Evolutionary conservation across 2,113 vertebrate species (phyloP).

Genomic region (Ginglymostoma cirratum): DNA sequence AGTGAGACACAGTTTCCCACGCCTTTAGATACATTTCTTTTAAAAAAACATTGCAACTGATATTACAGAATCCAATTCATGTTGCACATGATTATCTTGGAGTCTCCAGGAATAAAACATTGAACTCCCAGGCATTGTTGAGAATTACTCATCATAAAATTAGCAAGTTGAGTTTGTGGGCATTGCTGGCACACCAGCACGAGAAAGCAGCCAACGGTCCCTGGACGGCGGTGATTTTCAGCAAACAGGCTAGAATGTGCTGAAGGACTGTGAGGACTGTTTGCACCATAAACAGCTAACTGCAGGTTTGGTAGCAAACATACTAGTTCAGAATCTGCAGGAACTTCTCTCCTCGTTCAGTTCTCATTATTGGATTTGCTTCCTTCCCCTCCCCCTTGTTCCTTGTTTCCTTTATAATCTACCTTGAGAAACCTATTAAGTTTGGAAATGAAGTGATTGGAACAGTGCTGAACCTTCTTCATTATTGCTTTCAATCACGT

Average conservation of each 20-base stretch:
- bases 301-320: background rate
- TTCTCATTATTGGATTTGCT: background rate
- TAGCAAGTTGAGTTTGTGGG: background rate
- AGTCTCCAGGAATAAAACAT: background rate
- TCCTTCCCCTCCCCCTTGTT: background rate
- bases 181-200: background rate
- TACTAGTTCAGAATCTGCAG: too few relatives aligned
- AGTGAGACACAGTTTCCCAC: too few relatives aligned
- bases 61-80: background rate
- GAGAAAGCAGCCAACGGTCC: background rate
- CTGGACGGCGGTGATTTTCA: background rate
- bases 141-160: background rate
- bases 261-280: background rate
- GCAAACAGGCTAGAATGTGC: background rate
- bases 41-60: too few relatives aligned
- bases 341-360: too few relatives aligned
- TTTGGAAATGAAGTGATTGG: background rate
- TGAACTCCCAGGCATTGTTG: background rate
- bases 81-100: background rate
- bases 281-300: background rate
- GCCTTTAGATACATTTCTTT: too few relatives aligned
- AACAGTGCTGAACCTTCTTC: background rate
- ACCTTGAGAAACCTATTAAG: background rate
- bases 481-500: background rate
- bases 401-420: background rate